Evolutionary conservation across 2,113 vertebrate genomes (phyloP).

Genomic region (Bujurquina vittata): DNA sequence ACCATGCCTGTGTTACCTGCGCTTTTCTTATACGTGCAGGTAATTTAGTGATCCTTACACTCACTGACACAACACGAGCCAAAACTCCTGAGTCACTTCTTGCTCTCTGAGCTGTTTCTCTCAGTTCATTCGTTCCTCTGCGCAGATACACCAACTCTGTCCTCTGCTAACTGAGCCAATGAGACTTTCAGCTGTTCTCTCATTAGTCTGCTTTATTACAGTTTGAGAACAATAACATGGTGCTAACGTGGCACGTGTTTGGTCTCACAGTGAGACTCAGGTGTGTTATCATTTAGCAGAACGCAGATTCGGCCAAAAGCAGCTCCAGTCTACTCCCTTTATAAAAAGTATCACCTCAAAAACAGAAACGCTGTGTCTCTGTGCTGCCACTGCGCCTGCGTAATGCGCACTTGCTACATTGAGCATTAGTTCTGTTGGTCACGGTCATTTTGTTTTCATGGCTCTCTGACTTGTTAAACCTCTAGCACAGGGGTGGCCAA

Average conservation of each 20-base stretch:
- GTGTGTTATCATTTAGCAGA: not conserved
- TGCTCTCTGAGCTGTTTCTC: not conserved
- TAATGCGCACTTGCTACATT: no score
- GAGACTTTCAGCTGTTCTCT: not conserved
- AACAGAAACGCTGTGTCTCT: no score
- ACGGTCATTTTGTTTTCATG: no score
- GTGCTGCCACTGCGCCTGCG: no score
- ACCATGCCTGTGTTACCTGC: not conserved
- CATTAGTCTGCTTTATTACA: not conserved
- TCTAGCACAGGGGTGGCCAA: no score
- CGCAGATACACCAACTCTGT: slow-evolving; percentile 9
- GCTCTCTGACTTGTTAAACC: not conserved
- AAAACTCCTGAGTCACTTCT: not conserved
- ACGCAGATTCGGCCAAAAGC: not conserved
- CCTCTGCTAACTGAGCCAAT: not conserved
- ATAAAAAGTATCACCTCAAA: rapidly evolving
- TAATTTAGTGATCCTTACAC: not conserved
- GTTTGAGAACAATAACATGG: not conserved
- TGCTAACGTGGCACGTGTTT: not conserved
- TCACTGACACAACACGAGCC: not conserved
- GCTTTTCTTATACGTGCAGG: rapidly evolving
- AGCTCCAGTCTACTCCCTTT: not conserved
- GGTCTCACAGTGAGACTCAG: no score
- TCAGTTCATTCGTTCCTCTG: not conserved
- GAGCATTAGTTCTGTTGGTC: no score